A percentile compares a stretch with the other conserved stretches of the same genome.
Evolutionary conservation across 2,888 invertebrate species (phyloP).

Genomic region (Alloscopus bannaensis): DNA sequence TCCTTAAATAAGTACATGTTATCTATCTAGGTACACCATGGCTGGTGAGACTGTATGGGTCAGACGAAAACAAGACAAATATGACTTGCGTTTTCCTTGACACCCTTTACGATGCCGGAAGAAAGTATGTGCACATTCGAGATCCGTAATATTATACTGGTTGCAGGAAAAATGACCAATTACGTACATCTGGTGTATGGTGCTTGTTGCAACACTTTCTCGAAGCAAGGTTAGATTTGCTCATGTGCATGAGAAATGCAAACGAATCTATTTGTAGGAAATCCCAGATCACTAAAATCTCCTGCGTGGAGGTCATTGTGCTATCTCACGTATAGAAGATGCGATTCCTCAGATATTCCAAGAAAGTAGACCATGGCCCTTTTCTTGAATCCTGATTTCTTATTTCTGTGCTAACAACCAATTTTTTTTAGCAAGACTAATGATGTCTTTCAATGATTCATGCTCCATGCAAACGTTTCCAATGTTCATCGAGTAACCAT

Average conservation of each 20-base stretch:
- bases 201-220: no score
- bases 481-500: no score
- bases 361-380: no score
- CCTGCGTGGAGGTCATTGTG: constrained; percentile 30
- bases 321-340: no score
- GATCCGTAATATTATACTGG: neutral
- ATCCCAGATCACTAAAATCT: constrained; percentile 10
- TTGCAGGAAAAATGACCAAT: constrained; percentile 12
- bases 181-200: neutral
- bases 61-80: constrained; percentile 11
- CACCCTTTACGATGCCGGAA: constrained; percentile 49
- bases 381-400: no score
- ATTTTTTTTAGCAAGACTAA: no score
- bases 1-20: constrained; percentile 31
- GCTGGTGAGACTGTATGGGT: constrained; percentile 24
- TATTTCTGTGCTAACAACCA: no score
- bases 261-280: constrained; percentile 11
- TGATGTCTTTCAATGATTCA: no score
- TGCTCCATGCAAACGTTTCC: no score
- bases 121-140: constrained; percentile 21
- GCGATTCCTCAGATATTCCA: no score
- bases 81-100: constrained; percentile 58
- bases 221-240: no score
- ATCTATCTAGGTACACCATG: neutral
- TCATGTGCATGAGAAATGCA: neutral